phyloP scores from a whole-genome alignment of 2,113 vertebrate genomes.

The Leptobrachium leishanense region DNA sequence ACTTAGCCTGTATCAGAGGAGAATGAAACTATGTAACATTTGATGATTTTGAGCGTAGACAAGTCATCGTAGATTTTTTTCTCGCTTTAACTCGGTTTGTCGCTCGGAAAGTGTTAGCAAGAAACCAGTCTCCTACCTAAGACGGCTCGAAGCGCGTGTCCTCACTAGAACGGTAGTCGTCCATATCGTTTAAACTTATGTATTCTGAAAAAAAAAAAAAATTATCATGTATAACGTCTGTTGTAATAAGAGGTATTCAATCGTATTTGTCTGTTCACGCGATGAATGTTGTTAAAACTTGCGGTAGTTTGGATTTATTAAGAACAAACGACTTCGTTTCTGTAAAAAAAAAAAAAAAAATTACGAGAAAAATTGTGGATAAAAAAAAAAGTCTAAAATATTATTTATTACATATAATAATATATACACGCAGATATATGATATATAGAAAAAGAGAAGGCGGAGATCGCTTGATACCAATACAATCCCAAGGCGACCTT shows the following conservation, averaged over 20 bases:
- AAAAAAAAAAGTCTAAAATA: slow-evolving; percentile 8
- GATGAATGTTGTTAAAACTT: slow-evolving; percentile 80
- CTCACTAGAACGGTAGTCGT: slow-evolving; percentile 61
- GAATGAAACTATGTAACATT: neutral
- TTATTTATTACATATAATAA: slow-evolving; percentile 47
- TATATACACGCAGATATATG: slow-evolving; percentile 32
- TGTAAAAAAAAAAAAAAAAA: slow-evolving; percentile 56
- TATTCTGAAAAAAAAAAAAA: slow-evolving; percentile 58
- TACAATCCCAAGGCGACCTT: neutral
- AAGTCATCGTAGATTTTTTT: slow-evolving; percentile 13
- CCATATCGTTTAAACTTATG: slow-evolving; percentile 65
- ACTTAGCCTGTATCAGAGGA: neutral
- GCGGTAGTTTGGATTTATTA: slow-evolving; percentile 85
- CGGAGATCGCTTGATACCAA: slow-evolving; percentile 62
- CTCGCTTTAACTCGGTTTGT: slow-evolving; percentile 70
- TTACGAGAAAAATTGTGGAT: neutral
- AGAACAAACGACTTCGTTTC: slow-evolving; percentile 72
- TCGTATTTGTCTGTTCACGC: slow-evolving; percentile 77
- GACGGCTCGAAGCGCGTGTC: slow-evolving; percentile 59
- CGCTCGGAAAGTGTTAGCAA: slow-evolving; percentile 57
- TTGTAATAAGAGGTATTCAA: slow-evolving; percentile 75
- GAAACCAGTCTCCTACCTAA: slow-evolving; percentile 61
- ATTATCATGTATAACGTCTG: slow-evolving; percentile 65
- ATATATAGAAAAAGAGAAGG: slow-evolving; percentile 18
- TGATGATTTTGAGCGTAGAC: neutral